These are phyloP conservation scores for Magallana nippona DNA, from an alignment of 2,888 invertebrate species.

Conservation along the genomic window DNA sequence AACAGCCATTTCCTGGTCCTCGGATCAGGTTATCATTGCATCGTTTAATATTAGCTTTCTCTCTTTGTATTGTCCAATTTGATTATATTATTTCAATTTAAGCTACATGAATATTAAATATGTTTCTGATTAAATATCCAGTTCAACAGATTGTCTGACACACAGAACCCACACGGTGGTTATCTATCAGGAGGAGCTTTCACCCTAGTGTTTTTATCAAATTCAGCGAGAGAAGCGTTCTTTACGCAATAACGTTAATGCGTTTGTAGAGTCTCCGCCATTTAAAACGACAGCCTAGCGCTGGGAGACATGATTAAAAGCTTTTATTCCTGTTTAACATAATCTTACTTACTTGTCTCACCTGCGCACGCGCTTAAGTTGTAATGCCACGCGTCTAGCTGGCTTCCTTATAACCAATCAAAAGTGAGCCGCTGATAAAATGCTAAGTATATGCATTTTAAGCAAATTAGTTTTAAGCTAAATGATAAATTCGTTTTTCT, in stretches of 20 bases:
- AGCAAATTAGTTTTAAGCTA: not conserved
- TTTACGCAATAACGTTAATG: slow-evolving; percentile 39
- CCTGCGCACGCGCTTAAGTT: slow-evolving; percentile 41
- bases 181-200: not conserved
- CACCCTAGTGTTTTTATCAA: not conserved
- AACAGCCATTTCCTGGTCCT: not conserved
- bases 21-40: not conserved
- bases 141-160: slow-evolving; percentile 36
- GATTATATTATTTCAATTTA: slow-evolving; percentile 24
- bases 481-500: not conserved
- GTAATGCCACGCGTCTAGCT: slow-evolving; percentile 29
- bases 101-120: slow-evolving; percentile 35
- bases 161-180: slow-evolving; percentile 7
- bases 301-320: slow-evolving; percentile 34
- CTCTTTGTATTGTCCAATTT: slow-evolving; percentile 21
- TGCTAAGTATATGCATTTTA: slow-evolving; percentile 1
- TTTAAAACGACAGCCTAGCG: slow-evolving; percentile 21
- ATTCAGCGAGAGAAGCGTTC: not conserved
- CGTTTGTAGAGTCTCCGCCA: slow-evolving; percentile 13
- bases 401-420: not conserved
- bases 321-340: slow-evolving; percentile 29
- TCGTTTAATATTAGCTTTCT: not conserved
- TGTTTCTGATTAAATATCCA: slow-evolving; percentile 30
- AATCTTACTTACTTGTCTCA: slow-evolving; percentile 37
- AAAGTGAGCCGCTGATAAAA: not conserved